Percentiles rank a stretch among this genome's conserved stretches.
These are phyloP conservation scores for Cephus spinipes DNA, from an alignment of 2,888 invertebrate species.

Conservation along the genomic window DNA sequence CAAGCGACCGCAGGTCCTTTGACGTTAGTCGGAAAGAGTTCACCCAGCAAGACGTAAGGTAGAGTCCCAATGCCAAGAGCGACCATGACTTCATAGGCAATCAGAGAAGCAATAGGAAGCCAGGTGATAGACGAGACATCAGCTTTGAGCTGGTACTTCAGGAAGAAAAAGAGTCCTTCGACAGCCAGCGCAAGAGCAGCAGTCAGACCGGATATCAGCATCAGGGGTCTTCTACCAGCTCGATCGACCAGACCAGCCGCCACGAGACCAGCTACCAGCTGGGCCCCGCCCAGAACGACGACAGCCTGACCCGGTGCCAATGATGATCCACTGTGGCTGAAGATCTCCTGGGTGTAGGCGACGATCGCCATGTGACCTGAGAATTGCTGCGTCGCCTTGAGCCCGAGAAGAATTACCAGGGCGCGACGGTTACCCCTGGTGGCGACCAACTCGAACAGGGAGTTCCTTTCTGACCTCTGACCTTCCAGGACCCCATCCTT, in stretches of 20 bases:
- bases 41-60: conserved; percentile 74
- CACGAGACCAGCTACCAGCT: conserved; percentile 70
- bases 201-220: conserved; percentile 72
- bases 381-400: conserved; percentile 75
- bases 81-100: conserved; percentile 73
- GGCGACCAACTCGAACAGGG: conserved; percentile 68
- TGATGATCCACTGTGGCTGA: conserved; percentile 69
- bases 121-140: conserved; percentile 68
- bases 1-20: conserved; percentile 75
- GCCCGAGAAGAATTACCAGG: conserved; percentile 71
- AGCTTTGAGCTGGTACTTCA: conserved; percentile 68
- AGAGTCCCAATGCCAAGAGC: conserved; percentile 74
- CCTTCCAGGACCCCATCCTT: conserved; percentile 69
- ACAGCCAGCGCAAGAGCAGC: conserved; percentile 70
- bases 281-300: conserved; percentile 70
- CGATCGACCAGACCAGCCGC: conserved; percentile 73
- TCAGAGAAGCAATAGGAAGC: conserved; percentile 72
- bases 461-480: conserved; percentile 64
- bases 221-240: conserved; percentile 72
- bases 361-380: conserved; percentile 73
- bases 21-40: conserved; percentile 74
- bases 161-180: conserved; percentile 71
- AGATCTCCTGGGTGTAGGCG: conserved; percentile 73
- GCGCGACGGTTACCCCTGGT: conserved; percentile 71
- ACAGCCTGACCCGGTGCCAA: conserved; percentile 69